A percentile compares a stretch with the other conserved stretches of the same genome.
Conservation (phyloP, 2,888 invertebrate species). For the Oscheius onirici region DNA sequence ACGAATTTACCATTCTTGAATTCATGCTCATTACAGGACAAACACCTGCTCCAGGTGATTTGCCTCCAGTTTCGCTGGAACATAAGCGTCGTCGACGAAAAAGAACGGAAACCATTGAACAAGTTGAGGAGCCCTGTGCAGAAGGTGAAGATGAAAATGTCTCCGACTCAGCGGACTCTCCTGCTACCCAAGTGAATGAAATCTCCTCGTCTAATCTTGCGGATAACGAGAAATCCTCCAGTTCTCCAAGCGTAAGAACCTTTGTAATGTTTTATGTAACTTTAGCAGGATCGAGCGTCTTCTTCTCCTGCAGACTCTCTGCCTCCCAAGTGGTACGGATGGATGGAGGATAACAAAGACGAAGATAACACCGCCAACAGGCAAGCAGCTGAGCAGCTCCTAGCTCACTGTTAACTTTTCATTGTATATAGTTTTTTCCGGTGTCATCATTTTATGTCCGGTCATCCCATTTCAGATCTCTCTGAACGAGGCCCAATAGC, state of each 20-base stretch:
- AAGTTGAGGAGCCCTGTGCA: neutral
- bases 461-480: constrained; percentile 14
- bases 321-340: neutral
- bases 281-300: constrained; percentile 15
- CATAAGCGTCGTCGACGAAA: neutral
- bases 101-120: neutral
- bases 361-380: neutral
- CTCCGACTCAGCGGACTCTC: neutral
- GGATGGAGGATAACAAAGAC: neutral
- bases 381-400: neutral
- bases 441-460: constrained; percentile 15
- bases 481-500: neutral
- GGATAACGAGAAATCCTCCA: neutral
- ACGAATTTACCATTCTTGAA: neutral
- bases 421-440: neutral
- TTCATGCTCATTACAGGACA: neutral
- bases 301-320: constrained; percentile 1
- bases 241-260: neutral
- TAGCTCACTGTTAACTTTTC: constrained; percentile 8
- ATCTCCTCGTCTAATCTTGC: neutral
- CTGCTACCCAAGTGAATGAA: constrained; percentile 9
- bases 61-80: neutral
- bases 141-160: neutral
- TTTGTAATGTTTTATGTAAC: no score
- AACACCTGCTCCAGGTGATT: constrained; percentile 14